Evolutionary conservation across 2,888 invertebrate genomes (phyloP).

Genomic region (Scaptomyza flava): DNA sequence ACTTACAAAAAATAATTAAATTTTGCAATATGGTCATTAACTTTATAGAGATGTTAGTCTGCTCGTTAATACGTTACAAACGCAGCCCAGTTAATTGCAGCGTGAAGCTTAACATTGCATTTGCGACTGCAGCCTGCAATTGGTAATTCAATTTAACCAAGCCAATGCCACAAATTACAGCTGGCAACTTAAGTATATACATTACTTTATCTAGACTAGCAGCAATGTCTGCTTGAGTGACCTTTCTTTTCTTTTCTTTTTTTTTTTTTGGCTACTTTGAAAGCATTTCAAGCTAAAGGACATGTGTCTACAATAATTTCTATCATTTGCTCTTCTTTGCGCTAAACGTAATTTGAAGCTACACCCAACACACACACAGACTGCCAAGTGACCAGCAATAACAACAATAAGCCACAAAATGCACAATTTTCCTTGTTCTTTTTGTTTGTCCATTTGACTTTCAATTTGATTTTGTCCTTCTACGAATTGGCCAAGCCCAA

Average conservation of each 20-base stretch:
- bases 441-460: no score
- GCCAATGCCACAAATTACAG: slow-evolving; percentile 26
- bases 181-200: not conserved
- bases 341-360: slow-evolving; percentile 37
- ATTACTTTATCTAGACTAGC: slow-evolving; percentile 2
- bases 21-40: not conserved
- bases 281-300: slow-evolving; percentile 21
- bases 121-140: slow-evolving; percentile 15
- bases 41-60: not conserved
- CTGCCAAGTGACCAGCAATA: slow-evolving; percentile 30
- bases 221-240: slow-evolving; percentile 17
- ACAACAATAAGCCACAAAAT: slow-evolving; percentile 25
- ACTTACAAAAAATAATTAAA: not conserved
- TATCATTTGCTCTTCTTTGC: slow-evolving; percentile 3
- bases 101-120: slow-evolving; percentile 56
- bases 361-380: not conserved
- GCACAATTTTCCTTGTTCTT: slow-evolving; percentile 57
- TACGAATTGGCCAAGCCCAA: slow-evolving; percentile 65
- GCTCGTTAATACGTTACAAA: slow-evolving; percentile 5
- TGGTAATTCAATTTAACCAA: slow-evolving; percentile 35
- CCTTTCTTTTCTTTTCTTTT: not conserved
- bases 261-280: slow-evolving; percentile 15
- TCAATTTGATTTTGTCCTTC: slow-evolving; percentile 50
- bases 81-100: slow-evolving; percentile 57
- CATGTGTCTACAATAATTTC: slow-evolving; percentile 62